phyloP scores from a whole-genome alignment of 2,797 vertebrate species.

The Eulemur mongoz region DNA sequence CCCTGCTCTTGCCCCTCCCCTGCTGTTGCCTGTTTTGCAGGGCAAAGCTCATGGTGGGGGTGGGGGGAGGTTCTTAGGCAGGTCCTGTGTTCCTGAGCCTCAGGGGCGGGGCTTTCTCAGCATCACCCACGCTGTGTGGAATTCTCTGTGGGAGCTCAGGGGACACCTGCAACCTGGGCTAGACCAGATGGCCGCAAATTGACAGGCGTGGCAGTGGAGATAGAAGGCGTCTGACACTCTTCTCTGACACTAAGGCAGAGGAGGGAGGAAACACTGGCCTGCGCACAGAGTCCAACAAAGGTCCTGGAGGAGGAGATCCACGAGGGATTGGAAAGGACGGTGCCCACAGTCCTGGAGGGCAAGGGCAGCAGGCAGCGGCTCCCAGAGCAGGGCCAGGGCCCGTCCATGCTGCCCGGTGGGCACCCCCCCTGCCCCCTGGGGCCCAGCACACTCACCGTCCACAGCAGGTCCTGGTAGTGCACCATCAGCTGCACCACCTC shows the following conservation, averaged over 20 bases:
- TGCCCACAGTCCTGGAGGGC: too few relatives aligned
- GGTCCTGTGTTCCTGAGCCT: background rate
- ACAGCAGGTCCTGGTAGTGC: slow-evolving; percentile 93
- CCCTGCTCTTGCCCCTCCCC: background rate
- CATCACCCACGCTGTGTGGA: background rate
- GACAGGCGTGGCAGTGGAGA: background rate
- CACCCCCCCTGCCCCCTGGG: accelerated
- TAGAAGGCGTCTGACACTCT: background rate
- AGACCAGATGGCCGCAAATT: background rate
- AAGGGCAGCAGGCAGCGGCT: too few relatives aligned
- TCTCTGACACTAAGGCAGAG: background rate
- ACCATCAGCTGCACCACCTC: slow-evolving; percentile 93
- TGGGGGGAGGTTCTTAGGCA: background rate
- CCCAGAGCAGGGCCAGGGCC: background rate
- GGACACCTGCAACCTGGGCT: background rate
- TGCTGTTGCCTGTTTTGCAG: background rate
- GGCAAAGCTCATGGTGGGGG: background rate
- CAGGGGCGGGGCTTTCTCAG: background rate
- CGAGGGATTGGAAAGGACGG: background rate
- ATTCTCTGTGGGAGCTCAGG: background rate
- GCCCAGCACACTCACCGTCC: slow-evolving; percentile 87
- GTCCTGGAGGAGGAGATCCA: background rate
- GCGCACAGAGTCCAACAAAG: background rate
- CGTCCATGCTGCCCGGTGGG: too few relatives aligned
- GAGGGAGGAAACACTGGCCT: background rate